Conservation (phyloP, 2,113 vertebrate genomes). For the Pteropus alecto region DNA sequence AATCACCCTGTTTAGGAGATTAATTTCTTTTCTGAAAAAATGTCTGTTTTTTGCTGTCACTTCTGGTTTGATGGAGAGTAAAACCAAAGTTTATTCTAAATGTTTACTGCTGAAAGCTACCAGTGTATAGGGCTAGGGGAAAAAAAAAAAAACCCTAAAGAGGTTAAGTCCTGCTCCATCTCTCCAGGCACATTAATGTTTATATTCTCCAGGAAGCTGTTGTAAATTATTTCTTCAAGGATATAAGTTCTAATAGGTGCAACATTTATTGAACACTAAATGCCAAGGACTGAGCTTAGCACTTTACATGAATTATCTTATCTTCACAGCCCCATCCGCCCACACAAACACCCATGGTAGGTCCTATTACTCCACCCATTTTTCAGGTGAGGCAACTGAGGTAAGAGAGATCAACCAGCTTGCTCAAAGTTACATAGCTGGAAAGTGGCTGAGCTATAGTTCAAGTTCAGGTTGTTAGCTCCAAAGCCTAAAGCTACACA, state of each 20-base stretch:
- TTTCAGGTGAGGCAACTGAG: neutral
- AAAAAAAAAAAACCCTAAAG: neutral
- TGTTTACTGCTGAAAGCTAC: neutral
- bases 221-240: neutral
- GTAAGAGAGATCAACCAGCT: neutral
- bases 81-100: constrained; percentile 36
- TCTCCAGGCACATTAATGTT: neutral
- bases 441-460: neutral
- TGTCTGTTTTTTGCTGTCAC: constrained; percentile 37
- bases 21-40: constrained; percentile 59
- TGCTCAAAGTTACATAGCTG: neutral
- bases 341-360: neutral
- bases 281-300: neutral
- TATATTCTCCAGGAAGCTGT: neutral
- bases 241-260: neutral
- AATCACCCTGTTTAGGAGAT: constrained; percentile 69
- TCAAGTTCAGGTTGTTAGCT: neutral
- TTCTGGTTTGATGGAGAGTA: constrained; percentile 38
- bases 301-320: neutral
- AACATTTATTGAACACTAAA: neutral
- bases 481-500: neutral
- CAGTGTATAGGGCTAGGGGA: neutral
- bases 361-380: neutral
- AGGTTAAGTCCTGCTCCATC: neutral
- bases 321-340: neutral